Evolutionary conservation across 2,888 invertebrate genomes (phyloP).

Genomic region (Andrena praecox): DNA sequence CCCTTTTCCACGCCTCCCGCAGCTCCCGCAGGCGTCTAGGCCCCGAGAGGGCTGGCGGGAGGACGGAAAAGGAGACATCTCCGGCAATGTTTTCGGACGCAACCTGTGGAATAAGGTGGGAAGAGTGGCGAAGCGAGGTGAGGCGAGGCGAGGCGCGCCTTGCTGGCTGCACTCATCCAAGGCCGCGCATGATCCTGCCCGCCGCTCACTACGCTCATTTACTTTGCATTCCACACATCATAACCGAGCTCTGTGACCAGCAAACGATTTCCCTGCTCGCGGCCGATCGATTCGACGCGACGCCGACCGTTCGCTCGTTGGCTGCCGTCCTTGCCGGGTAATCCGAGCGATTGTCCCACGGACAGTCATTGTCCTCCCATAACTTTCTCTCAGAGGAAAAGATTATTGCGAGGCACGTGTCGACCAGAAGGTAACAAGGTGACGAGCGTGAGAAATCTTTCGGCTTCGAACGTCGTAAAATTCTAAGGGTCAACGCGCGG

Average conservation of each 20-base stretch:
- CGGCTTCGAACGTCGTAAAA: no score
- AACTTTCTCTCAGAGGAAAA: no score
- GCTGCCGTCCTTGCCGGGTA: no score
- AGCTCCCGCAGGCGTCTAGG: background rate
- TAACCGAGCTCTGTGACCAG: conserved; percentile 56
- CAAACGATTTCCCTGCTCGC: background rate
- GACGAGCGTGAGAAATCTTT: no score
- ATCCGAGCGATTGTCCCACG: no score
- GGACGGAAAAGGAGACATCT: background rate
- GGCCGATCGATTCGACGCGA: background rate
- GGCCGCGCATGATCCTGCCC: conserved; percentile 71
- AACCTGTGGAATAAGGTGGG: conserved; percentile 60
- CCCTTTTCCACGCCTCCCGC: background rate
- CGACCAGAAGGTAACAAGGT: no score
- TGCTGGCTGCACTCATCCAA: conserved; percentile 61
- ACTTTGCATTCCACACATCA: conserved; percentile 77
- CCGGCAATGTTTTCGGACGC: conserved; percentile 35
- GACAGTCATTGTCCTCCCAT: no score
- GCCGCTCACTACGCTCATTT: conserved; percentile 67
- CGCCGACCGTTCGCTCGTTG: background rate
- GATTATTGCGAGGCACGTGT: no score
- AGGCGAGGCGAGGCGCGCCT: conserved; percentile 1
- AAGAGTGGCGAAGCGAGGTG: background rate
- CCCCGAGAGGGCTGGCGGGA: conserved; percentile 27
- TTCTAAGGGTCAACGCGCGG: no score